phyloP scores from a whole-genome alignment of 35 echinoderm and acorn worm species.

The Chiridota heheva region DNA sequence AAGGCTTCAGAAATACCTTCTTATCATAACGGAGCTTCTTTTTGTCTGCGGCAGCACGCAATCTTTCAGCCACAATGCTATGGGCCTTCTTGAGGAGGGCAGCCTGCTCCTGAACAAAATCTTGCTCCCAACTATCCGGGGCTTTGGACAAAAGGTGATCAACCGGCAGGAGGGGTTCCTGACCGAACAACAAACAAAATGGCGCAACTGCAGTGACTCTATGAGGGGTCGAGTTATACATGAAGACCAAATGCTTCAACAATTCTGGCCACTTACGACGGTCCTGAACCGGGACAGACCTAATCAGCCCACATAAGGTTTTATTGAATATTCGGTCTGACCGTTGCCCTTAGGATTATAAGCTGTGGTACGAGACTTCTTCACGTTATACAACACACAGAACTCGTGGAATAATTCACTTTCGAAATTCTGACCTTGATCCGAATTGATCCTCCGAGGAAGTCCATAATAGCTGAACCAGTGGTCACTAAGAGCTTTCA shows the following conservation, averaged over 20 bases:
- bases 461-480: slow-evolving; percentile 60
- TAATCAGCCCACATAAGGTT: slow-evolving; percentile 54
- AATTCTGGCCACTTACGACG: slow-evolving; percentile 39
- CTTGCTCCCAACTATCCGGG: too few species aligned
- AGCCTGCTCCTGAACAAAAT: too few species aligned
- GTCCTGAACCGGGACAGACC: not conserved
- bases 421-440: slow-evolving; percentile 61
- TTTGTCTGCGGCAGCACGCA: too few species aligned
- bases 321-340: slow-evolving; percentile 50
- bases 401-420: slow-evolving; percentile 31
- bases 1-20: too few species aligned
- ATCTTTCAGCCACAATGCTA: too few species aligned
- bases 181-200: not conserved
- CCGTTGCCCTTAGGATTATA: slow-evolving; percentile 59
- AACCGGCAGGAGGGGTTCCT: too few species aligned
- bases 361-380: slow-evolving; percentile 36
- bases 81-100: too few species aligned
- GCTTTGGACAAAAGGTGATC: too few species aligned
- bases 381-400: slow-evolving; percentile 42
- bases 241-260: slow-evolving; percentile 30
- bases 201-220: slow-evolving; percentile 25
- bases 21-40: too few species aligned
- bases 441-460: slow-evolving; percentile 45
- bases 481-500: slow-evolving; percentile 1
- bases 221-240: slow-evolving; percentile 63